These are phyloP conservation scores for Bombus breviceps DNA, from an alignment of 1,140 invertebrate species.

Conservation along the genomic window DNA sequence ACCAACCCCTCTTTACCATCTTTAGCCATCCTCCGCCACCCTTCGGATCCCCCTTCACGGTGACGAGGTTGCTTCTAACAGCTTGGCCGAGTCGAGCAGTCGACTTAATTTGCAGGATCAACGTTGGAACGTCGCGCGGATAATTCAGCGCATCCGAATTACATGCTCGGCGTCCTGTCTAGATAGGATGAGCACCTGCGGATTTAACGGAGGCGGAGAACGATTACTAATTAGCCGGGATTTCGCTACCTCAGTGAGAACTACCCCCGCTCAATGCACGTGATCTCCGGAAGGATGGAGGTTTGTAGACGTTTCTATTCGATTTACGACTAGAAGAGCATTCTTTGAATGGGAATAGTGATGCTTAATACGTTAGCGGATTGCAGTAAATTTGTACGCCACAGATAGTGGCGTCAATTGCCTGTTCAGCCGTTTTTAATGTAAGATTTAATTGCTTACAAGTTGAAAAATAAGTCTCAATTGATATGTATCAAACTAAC, in stretches of 20 bases:
- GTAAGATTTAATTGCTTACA: too few relatives aligned
- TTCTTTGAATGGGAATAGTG: neutral
- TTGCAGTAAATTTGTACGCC: neutral
- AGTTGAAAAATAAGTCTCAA: neutral
- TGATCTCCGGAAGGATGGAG: neutral
- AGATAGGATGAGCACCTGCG: slow-evolving; percentile 28
- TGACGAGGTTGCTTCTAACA: neutral
- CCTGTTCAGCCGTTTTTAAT: too few relatives aligned
- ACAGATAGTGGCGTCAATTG: neutral
- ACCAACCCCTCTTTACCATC: neutral
- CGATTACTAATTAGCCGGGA: slow-evolving; percentile 63
- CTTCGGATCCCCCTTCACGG: neutral
- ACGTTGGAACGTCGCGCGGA: slow-evolving; percentile 55
- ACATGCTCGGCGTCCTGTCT: slow-evolving; percentile 46
- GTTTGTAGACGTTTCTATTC: neutral
- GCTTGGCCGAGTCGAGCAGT: slow-evolving; percentile 49
- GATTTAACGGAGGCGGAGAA: slow-evolving; percentile 35
- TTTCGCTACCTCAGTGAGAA: slow-evolving; percentile 23
- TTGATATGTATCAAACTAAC: neutral
- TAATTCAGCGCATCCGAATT: slow-evolving; percentile 62
- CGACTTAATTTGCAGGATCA: slow-evolving; percentile 70
- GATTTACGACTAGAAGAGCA: neutral
- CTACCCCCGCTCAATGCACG: neutral
- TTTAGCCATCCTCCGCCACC: neutral
- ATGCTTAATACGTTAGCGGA: neutral